Conservation (phyloP, 2,888 invertebrate genomes). For the Pediacus dermestoides region DNA sequence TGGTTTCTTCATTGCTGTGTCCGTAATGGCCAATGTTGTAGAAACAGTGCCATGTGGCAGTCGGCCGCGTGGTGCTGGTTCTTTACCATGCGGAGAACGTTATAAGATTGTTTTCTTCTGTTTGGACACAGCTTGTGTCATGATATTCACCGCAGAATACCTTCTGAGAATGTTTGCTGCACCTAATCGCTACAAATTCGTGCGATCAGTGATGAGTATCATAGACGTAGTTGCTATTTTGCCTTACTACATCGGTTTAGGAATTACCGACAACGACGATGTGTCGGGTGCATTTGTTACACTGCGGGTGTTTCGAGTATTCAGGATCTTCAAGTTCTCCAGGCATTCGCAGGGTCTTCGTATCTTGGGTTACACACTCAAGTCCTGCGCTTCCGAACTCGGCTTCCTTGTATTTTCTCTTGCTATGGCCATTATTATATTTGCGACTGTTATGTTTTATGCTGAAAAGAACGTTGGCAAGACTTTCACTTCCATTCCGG, state of each 20-base stretch:
- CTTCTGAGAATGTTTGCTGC: conserved; percentile 93
- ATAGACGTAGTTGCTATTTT: conserved; percentile 99
- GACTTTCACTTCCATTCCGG: conserved; percentile 99
- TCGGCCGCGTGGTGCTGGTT: conserved; percentile 80
- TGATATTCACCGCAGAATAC: conserved; percentile 99
- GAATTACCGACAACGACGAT: conserved; percentile 96
- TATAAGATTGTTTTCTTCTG: conserved; percentile 99
- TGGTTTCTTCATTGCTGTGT: conserved; percentile 99
- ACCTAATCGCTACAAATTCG: conserved; percentile 97
- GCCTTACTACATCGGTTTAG: conserved; percentile 98
- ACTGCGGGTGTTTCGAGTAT: conserved; percentile 96
- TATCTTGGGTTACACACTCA: conserved; percentile 98
- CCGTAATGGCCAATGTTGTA: conserved; percentile 98
- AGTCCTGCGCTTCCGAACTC: conserved; percentile 97
- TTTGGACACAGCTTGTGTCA: conserved; percentile 98
- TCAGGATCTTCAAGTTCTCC: conserved; percentile 99
- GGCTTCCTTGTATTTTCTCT: conserved; percentile 99
- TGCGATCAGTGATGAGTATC: conserved; percentile 97
- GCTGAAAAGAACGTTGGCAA: conserved; percentile 98
- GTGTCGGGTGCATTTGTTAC: conserved; percentile 99
- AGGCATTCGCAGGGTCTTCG: conserved; percentile 98
- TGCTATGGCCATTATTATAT: conserved; percentile 99
- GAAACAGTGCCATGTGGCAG: conserved; percentile 95
- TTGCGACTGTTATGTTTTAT: conserved; percentile 99
- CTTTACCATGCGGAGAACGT: conserved; percentile 92